These are phyloP conservation scores for Cygnus atratus DNA, from an alignment of 2,113 vertebrate species.

Conservation along the genomic window DNA sequence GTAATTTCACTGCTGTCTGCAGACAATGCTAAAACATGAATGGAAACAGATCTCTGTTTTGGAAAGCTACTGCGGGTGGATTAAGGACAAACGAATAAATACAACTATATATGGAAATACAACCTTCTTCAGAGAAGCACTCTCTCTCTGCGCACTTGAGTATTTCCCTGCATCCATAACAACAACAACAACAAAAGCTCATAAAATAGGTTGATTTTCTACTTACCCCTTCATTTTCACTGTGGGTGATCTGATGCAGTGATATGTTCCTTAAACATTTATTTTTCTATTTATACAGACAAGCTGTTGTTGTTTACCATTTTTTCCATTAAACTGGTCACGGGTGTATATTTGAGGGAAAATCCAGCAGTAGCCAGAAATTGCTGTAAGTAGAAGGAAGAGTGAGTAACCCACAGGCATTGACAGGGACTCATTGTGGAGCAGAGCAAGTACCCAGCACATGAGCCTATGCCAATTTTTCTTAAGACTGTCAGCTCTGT, in stretches of 20 bases:
- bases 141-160: neutral
- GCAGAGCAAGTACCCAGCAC: neutral
- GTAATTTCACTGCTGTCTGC: neutral
- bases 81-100: conserved; percentile 1
- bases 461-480: neutral
- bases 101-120: neutral
- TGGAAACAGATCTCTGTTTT: conserved; percentile 40
- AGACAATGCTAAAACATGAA: neutral
- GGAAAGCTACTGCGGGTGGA: neutral
- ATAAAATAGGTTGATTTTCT: neutral
- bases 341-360: neutral
- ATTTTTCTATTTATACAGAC: conserved; percentile 7
- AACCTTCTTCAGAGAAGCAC: neutral
- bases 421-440: neutral
- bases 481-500: neutral
- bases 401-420: neutral
- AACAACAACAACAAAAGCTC: neutral
- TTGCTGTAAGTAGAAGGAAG: neutral
- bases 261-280: conserved; percentile 21
- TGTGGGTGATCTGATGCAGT: neutral
- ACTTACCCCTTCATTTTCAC: neutral
- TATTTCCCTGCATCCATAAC: neutral
- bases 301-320: conserved; percentile 33
- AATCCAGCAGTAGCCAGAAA: neutral
- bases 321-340: neutral